Evolutionary conservation across 1,140 invertebrate species (phyloP).

Genomic region (Drosophila repletoides): DNA sequence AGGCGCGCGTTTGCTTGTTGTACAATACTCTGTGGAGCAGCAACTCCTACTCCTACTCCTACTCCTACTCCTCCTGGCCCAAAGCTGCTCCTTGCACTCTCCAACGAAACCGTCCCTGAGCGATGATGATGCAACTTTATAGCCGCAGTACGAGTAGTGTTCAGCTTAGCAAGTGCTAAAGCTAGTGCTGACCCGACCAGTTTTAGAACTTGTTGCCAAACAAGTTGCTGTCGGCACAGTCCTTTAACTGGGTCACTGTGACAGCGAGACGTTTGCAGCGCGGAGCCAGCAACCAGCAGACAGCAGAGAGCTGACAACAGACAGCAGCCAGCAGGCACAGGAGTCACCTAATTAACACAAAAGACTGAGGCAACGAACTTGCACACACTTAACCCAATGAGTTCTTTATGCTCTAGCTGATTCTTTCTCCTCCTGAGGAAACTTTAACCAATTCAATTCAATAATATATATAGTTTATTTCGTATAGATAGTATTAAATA

Average conservation of each 20-base stretch:
- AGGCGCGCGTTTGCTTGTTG: constrained; percentile 79
- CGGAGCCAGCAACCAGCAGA: background rate
- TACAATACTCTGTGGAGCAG: constrained; percentile 59
- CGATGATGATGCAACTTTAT: constrained; percentile 69
- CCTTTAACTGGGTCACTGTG: constrained; percentile 78
- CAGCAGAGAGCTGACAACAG: background rate
- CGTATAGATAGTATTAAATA: too few relatives aligned
- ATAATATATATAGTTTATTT: too few relatives aligned
- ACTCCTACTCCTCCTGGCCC: background rate
- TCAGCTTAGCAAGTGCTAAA: constrained; percentile 33
- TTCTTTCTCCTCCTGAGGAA: too few relatives aligned
- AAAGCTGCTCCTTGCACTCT: constrained; percentile 10
- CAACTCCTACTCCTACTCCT: constrained; percentile 17
- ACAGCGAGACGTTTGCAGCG: constrained; percentile 28
- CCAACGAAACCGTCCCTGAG: constrained; percentile 18
- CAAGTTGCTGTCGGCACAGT: constrained; percentile 57
- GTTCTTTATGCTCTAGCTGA: too few relatives aligned
- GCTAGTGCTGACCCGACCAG: constrained; percentile 48
- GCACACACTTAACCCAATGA: constrained; percentile 17
- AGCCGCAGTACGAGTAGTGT: background rate
- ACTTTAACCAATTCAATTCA: too few relatives aligned
- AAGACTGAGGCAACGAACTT: constrained; percentile 59
- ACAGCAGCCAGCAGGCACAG: background rate
- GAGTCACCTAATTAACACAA: constrained; percentile 54
- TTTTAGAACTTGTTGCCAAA: constrained; percentile 73